Base-by-base conservation (phyloP, 2,113 vertebrate genomes). In the Myiopsitta monachus region DNA sequence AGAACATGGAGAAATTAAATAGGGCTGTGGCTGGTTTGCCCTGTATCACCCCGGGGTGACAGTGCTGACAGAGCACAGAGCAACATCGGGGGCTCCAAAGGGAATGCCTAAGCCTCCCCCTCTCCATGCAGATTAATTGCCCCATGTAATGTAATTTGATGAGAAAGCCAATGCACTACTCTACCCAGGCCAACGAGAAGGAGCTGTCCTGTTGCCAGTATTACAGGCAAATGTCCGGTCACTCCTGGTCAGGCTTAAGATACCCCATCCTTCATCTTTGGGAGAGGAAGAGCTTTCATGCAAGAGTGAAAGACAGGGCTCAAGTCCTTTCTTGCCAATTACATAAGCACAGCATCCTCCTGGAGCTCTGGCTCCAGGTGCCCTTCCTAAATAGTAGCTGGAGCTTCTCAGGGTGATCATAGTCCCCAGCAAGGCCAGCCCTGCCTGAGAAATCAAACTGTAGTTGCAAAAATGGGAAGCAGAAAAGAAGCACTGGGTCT, bases 31-130 rank as follows among this genome's bases (percentile, higher is more conserved):
- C 18, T 67, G 19, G 11, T 47, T 79, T 90, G 52, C 51, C 52
- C 66, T 1, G 0, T 33, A 17, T 55, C 6, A 2, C 7, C 46
- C 27, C 0, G 2, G 6, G 3, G 33, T 75, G 23, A 44, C 28
- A 47, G 54, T 19, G 51, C 74, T 77, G 52, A 79, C 26, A 39
- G 23, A 67, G 18, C 55, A 67, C 9, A 7, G 59, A 62, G 47
- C 9, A 69, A 43, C 10, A 73, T 7, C 0, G 0, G 68, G 28
- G 21, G 10, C 7, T n/a, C 51, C 11, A 11, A 64, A 80, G 54
- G 9, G 67, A 78, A 64, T 52, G 10, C 49, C 44, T 61, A 31
- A 90, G 12, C 44, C 11, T 78, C 33, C 83, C 6, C 16, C 9
- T 74, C n/a, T 69, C 46, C 22, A 8, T 10, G 55, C 33, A 70